Evolutionary conservation across 92 coral and sea anemone species (phyloP), one percentile per base, ranked within the genome.

Genomic region (Paramuricea clavata): DNA sequence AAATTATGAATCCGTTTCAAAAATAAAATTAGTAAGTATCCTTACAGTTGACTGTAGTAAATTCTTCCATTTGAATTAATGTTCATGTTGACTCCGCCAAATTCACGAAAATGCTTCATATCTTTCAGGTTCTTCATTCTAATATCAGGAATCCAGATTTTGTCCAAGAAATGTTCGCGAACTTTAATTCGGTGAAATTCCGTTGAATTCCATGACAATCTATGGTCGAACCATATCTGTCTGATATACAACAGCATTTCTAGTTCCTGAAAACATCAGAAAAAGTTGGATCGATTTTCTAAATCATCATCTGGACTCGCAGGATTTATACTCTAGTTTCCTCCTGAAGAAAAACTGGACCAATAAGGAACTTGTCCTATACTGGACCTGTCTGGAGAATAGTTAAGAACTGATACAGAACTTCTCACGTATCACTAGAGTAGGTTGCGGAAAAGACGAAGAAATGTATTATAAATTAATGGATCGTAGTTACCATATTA

Each of bases 61-160:
- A 76, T 25, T 76, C 47, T 50, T 35, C 82, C 82, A 50, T 28
- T 33, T 19, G 67, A 26, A 33, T 76, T 27, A 25, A 76, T 3
- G 44, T 76, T 76, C 82, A 76, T 76, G 26, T 76, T 76, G 2
- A 52, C 49, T 13, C 82, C 68, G 15, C 82, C 82, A 32, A 76
- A 76, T 27, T 61, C 82, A 50, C 49, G 41, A 17, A 76, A 76
- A 5, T 43, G 82, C 15, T 76, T 76, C 42, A 76, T 17, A 12
- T 76, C 82, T 33, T 49, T 76, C 43, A 76, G 22, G 44, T 76
- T 76, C 19, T 19, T 54, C 42, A 76, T 30, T 49, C 82, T 34
- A 26, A 32, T 49, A 33, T 94, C 98, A 27, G 98, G 98, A 16
- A 91, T 91, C 98, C 98, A 94, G 32, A 94, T 90, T 32, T 93